A percentile compares a stretch with the other conserved stretches of the same genome.
These are phyloP conservation scores for Poecilia velifera DNA, from an alignment of 2,797 vertebrate genomes.

Conservation along the genomic window DNA sequence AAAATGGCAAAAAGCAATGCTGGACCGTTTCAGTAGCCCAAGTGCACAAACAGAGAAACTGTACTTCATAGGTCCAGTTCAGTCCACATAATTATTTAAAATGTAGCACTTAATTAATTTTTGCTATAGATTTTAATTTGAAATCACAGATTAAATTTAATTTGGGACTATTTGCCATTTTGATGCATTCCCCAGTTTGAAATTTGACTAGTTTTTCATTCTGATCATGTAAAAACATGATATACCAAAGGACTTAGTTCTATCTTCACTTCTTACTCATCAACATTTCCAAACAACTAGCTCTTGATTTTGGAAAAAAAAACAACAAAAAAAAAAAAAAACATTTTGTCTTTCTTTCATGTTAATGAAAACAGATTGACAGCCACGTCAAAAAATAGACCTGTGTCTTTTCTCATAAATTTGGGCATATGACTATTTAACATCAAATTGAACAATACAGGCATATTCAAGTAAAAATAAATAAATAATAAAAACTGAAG, in stretches of 20 bases:
- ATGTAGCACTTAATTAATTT: slow-evolving; percentile 47
- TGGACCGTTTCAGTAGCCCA: slow-evolving; percentile 26
- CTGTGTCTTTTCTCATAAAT: not conserved
- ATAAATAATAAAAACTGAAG: not conserved
- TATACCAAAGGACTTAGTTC: slow-evolving; percentile 39
- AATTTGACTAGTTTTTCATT: slow-evolving; percentile 37
- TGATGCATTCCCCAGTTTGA: slow-evolving; percentile 44
- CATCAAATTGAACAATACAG: not conserved
- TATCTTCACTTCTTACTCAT: slow-evolving; percentile 26
- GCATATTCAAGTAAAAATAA: not conserved
- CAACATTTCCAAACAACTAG: slow-evolving; percentile 19
- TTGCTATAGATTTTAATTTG: slow-evolving; percentile 25
- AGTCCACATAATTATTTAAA: slow-evolving; percentile 47
- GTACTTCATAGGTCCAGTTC: slow-evolving; percentile 25
- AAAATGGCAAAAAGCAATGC: slow-evolving; percentile 17
- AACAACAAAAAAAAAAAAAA: slow-evolving; percentile 31
- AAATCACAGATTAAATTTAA: slow-evolving; percentile 44
- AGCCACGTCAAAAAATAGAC: not conserved
- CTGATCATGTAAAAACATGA: slow-evolving; percentile 57
- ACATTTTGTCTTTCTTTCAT: slow-evolving; percentile 14
- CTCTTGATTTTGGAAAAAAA: slow-evolving; percentile 31
- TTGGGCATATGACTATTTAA: not conserved
- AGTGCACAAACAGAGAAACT: slow-evolving; percentile 16
- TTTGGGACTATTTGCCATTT: slow-evolving; percentile 43
- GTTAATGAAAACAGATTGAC: slow-evolving; percentile 21